Conservation (phyloP, 1,140 invertebrate species). For the Trypoxylus dichotomus region DNA sequence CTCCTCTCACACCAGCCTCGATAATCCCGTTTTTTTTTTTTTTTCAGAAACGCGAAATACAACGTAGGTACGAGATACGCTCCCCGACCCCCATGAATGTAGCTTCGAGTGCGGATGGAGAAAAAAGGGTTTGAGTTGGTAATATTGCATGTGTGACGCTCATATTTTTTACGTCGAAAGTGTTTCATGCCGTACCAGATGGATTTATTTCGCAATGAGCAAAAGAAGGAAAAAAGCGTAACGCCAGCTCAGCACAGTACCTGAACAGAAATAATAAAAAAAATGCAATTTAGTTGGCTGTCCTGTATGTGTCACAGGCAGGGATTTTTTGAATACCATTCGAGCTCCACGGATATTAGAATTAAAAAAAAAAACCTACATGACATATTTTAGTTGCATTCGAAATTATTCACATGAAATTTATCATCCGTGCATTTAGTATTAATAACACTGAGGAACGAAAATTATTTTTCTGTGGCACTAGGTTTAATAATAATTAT, state of each 20-base stretch:
- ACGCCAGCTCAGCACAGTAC: neutral
- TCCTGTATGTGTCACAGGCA: slow-evolving; percentile 11
- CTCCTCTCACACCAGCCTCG: neutral
- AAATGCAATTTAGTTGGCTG: slow-evolving; percentile 21
- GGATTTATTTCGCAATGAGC: slow-evolving; percentile 22
- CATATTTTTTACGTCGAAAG: slow-evolving; percentile 22
- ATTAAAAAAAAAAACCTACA: neutral
- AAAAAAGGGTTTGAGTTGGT: slow-evolving; percentile 19
- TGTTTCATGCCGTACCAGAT: slow-evolving; percentile 17
- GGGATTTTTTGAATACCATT: slow-evolving; percentile 12
- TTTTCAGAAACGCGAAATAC: slow-evolving; percentile 10
- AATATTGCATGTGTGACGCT: slow-evolving; percentile 23
- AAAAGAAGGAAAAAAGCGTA: neutral
- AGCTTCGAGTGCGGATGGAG: neutral
- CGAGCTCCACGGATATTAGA: neutral
- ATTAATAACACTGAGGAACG: too few species aligned
- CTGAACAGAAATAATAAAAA: slow-evolving; percentile 15
- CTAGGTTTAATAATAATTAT: too few species aligned
- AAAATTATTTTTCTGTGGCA: too few species aligned
- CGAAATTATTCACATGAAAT: neutral
- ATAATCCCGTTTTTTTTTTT: slow-evolving; percentile 25
- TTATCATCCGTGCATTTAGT: too few species aligned
- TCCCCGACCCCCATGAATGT: neutral
- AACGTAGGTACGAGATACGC: slow-evolving; percentile 4
- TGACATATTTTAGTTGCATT: neutral